Evolutionary conservation across 2,888 invertebrate genomes (phyloP), one percentile per base, ranked within the genome.

Genomic region (Rhimphoctona megacephalus): DNA sequence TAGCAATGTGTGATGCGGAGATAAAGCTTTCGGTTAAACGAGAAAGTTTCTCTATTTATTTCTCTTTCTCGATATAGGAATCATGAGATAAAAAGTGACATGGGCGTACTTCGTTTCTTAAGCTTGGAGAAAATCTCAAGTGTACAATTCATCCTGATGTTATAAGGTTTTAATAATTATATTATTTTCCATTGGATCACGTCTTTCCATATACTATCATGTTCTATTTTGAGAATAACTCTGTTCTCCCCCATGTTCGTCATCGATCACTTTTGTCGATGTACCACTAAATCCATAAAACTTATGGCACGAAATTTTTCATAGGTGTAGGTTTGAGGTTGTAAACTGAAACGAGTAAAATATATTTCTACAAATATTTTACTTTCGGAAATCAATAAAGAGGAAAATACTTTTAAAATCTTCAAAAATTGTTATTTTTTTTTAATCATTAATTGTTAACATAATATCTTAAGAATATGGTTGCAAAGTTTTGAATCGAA

Each of bases 1-100:
- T 36, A 11, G 33, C 39, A 52, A 74, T 43, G 66, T 81, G n/a
- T 73, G 64, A 81, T 54, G 73, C 66, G 39, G 39, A 66, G 66
- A n/a, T 39, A 22, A 33, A 36, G 61, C 72, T 64, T 73, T 30
- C 49, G 54, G 69, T 57, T 30, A 43, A 43, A 39, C 54, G 66
- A 78, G 17, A 78, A 54, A 43, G 30, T 25, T 52, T 52, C 72
- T 11, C 25, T 17, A 8, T 36, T 11, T 30, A 30, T 72, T 39
- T 72, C 7, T 52, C 33, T 33, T 54, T 9, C n/a, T 22, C 52
- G 17, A 61, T 61, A 30, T 61, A 30, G 0, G 7, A 30, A 61
- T 61, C 39, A n/a, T 22, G 66, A n/a, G n/a, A 66, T 9, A 66
- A 39, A 66, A 36, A 7, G 36, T 22, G 19, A 66, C n/a, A 11